Conservation (phyloP, 2,888 invertebrate species). For the Leptinotarsa peninsularis region DNA sequence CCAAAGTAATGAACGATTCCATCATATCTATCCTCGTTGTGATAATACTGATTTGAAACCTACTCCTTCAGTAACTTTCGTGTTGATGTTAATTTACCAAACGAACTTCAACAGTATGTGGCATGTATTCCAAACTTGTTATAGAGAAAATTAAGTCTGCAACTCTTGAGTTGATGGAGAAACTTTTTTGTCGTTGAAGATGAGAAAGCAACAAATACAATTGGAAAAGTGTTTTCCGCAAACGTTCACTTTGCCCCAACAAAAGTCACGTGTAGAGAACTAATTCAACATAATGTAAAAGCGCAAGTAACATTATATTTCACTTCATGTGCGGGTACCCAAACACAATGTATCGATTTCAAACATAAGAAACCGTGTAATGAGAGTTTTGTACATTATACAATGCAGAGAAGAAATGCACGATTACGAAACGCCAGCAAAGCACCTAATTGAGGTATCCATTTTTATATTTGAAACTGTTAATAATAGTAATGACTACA, state of each 20-base stretch:
- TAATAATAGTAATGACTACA: constrained; percentile 18
- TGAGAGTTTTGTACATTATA: constrained; percentile 19
- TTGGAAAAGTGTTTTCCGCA: neutral
- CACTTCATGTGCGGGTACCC: constrained; percentile 28
- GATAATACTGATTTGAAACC: too few relatives aligned
- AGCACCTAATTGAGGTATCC: constrained; percentile 3
- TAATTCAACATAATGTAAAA: neutral
- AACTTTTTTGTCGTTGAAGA: too few relatives aligned
- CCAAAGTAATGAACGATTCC: neutral
- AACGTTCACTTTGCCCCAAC: neutral
- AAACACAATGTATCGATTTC: constrained; percentile 31
- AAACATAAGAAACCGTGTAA: constrained; percentile 35
- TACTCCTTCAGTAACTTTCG: too few relatives aligned
- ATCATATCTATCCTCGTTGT: too few relatives aligned
- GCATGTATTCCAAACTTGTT: too few relatives aligned
- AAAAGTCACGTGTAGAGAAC: neutral
- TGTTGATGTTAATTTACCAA: too few relatives aligned
- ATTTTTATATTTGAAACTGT: constrained; percentile 12
- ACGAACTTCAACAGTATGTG: too few relatives aligned
- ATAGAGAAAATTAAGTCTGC: too few relatives aligned
- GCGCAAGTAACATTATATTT: constrained; percentile 7
- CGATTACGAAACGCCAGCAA: constrained; percentile 27
- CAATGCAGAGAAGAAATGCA: constrained; percentile 21
- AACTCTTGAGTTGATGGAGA: too few relatives aligned
- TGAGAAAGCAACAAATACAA: too few relatives aligned